Evolutionary conservation across 1,140 invertebrate genomes (phyloP), one percentile per base, ranked within the genome.

Genomic region (Cydia amplana): DNA sequence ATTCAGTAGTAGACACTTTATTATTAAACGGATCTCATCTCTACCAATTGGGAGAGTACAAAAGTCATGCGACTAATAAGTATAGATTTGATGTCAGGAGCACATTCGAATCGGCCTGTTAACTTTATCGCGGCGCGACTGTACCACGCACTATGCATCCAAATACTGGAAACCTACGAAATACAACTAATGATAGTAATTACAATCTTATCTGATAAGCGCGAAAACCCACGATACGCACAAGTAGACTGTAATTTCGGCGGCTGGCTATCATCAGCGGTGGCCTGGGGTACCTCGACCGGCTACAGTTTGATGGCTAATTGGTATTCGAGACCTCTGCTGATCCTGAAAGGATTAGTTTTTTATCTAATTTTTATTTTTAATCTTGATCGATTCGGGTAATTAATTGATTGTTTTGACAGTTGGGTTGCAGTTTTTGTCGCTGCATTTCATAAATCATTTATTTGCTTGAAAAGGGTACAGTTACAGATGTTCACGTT

Each of bases 311-410:
- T 81, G 82, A 74, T 78, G 88, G 86, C 86, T 86, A 86, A 80
- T 74, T 88, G 91, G 91, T 93, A 93, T 93, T 93, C 91, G 91
- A 93, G 91, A 93, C 91, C 91, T 93, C 91, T 93, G 91, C 91
- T 93, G 91, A 93, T 93, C 90, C 90, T 93, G 87, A 83, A 85
- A 63, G 32, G 18, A 51, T 40, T 73, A 43, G 72, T 84, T 91
- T 92, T 92, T 91, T 92, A 91, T 88, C 88, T 88, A 78, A 80
- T 83, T 83, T 80, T 82, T 85, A 84, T 84, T 75, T 77, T 79
- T 87, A 86, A 86, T 91, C 90, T 85, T 89, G 86, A 90, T 89
- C 83, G 85, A 91, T 89, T 80, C 64, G 75, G 40, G 73, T 81
- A 87, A 86, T 88, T 91, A 88, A 86, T 86, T 83, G 86, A 85